Conservation (phyloP, 2,888 invertebrate genomes). For the Anthoptus insignis region DNA sequence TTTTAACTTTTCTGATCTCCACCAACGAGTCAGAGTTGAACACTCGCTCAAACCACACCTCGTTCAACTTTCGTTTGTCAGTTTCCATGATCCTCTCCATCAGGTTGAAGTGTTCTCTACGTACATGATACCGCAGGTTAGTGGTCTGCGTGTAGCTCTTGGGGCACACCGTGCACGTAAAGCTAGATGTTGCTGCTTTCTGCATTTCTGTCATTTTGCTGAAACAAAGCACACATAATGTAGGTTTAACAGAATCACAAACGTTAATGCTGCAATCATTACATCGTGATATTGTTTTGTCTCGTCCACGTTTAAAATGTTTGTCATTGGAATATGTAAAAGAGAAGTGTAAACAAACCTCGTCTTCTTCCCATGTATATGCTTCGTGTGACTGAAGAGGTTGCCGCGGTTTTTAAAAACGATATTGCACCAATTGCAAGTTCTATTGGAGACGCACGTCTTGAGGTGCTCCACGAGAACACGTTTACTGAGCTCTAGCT, state of each 20-base stretch:
- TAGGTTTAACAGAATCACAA: too few species aligned
- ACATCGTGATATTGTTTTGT: too few species aligned
- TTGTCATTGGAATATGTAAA: too few species aligned
- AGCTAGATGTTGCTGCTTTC: background rate
- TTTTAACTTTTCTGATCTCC: slow-evolving; percentile 63
- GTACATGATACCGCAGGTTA: slow-evolving; percentile 60
- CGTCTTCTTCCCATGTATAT: slow-evolving; percentile 7
- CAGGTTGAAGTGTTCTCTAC: slow-evolving; percentile 64
- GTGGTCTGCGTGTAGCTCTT: slow-evolving; percentile 45
- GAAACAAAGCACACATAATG: background rate
- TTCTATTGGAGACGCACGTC: background rate
- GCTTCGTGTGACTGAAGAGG: background rate
- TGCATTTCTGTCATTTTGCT: background rate
- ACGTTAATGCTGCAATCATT: too few species aligned
- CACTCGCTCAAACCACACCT: slow-evolving; percentile 70
- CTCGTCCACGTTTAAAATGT: too few species aligned
- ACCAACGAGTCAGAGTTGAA: slow-evolving; percentile 58
- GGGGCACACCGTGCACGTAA: slow-evolving; percentile 58
- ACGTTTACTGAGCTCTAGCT: background rate
- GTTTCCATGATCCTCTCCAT: slow-evolving; percentile 51
- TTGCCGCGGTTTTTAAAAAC: slow-evolving; percentile 20
- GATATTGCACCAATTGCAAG: slow-evolving; percentile 19
- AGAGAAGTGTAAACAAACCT: slow-evolving; percentile 5
- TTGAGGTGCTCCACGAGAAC: background rate
- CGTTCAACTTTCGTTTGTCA: slow-evolving; percentile 59